phyloP scores from a whole-genome alignment of 2,113 vertebrate genomes.

The Siniperca knerii region DNA sequence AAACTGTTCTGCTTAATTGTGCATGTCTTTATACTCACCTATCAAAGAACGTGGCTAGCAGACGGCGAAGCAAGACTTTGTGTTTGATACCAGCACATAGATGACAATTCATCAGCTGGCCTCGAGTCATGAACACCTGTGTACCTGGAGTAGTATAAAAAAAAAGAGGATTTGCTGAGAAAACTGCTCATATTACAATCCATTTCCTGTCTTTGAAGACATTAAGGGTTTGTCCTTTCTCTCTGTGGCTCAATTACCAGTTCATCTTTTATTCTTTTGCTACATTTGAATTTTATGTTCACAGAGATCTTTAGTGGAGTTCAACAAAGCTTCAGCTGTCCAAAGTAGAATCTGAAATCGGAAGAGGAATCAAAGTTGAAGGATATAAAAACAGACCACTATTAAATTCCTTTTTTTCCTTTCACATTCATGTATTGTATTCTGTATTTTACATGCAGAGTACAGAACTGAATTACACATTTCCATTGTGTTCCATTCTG shows the following conservation, averaged over 20 bases:
- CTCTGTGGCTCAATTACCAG: not conserved
- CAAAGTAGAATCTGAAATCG: not conserved
- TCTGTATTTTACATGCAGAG: not conserved
- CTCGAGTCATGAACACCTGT: slow-evolving; percentile 96
- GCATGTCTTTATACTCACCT: slow-evolving; percentile 83
- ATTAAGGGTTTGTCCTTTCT: not conserved
- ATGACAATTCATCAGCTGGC: slow-evolving; percentile 99
- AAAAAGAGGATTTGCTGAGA: slow-evolving; percentile 5
- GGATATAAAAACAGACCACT: slow-evolving; percentile 3
- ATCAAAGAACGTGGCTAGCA: slow-evolving; percentile 98
- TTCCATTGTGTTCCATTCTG: slow-evolving; percentile 1
- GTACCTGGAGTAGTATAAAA: slow-evolving; percentile 84
- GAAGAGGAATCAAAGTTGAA: not conserved
- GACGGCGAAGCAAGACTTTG: slow-evolving; percentile 95
- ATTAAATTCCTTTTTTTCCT: slow-evolving; percentile 15
- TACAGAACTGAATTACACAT: slow-evolving; percentile 3
- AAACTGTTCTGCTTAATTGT: not conserved
- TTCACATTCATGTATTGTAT: slow-evolving; percentile 5
- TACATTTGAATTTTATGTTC: slow-evolving; percentile 16
- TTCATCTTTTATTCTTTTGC: slow-evolving; percentile 1
- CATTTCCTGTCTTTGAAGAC: slow-evolving; percentile 8
- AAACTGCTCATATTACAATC: not conserved
- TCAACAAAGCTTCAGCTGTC: slow-evolving; percentile 10
- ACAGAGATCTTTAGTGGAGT: slow-evolving; percentile 1
- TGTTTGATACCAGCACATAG: slow-evolving; percentile 98